These are phyloP conservation scores for Drosophila heteroneura DNA, from an alignment of 2,888 invertebrate species.

Conservation along the genomic window DNA sequence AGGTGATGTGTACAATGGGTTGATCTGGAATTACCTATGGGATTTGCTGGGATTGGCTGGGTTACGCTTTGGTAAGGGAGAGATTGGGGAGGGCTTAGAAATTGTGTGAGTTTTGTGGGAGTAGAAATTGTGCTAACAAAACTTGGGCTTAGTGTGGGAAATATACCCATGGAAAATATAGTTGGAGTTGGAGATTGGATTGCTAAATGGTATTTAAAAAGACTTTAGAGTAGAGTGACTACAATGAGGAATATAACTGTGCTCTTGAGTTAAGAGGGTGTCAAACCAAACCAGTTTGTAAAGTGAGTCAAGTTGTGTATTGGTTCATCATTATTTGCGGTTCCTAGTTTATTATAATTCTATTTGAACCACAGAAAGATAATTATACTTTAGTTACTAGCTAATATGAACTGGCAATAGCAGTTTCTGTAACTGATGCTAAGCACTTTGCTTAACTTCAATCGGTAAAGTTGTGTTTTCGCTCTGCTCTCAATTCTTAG, in stretches of 20 bases:
- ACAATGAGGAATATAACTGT: neutral
- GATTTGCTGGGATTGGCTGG: neutral
- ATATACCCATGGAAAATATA: neutral
- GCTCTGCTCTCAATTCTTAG: fast-evolving
- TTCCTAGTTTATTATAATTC: neutral
- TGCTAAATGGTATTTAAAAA: neutral
- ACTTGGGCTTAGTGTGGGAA: neutral
- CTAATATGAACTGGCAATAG: neutral
- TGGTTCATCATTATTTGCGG: fast-evolving
- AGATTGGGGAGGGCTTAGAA: neutral
- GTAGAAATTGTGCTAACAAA: neutral
- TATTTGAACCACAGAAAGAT: neutral
- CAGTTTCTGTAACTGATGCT: neutral
- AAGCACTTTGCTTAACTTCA: neutral
- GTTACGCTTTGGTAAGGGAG: neutral
- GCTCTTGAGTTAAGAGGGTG: neutral
- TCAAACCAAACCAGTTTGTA: neutral
- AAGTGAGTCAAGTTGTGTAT: neutral
- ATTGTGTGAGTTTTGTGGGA: neutral
- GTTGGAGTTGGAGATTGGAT: neutral
- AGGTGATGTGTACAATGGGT: slow-evolving; percentile 33
- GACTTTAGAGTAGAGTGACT: neutral
- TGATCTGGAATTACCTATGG: neutral
- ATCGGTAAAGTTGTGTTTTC: neutral
- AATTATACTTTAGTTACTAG: neutral